Percentiles rank a stretch among this genome's conserved stretches.
phyloP scores from a whole-genome alignment of 2,888 invertebrate genomes.

The Cheilosia grossa region DNA sequence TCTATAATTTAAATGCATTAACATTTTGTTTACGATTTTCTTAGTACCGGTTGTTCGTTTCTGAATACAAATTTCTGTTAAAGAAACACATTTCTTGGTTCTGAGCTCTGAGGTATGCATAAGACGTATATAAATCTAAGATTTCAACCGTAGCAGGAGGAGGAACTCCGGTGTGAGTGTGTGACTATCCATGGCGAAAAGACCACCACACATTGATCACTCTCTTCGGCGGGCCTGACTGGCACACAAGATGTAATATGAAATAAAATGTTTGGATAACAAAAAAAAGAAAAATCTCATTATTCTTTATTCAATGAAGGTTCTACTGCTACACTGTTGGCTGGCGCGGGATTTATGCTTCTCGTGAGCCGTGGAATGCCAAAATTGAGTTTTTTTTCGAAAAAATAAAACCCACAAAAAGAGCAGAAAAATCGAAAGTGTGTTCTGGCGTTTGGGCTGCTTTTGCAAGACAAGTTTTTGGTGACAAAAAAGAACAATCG shows the following conservation, averaged over 20 bases:
- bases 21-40: slow-evolving; percentile 75
- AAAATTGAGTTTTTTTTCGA: slow-evolving; percentile 39
- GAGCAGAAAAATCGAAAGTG: slow-evolving; percentile 51
- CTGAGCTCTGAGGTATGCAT: slow-evolving; percentile 56
- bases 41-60: slow-evolving; percentile 74
- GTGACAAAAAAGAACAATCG: too few species aligned
- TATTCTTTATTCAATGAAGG: slow-evolving; percentile 59
- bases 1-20: slow-evolving; percentile 74
- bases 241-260: slow-evolving; percentile 59
- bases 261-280: slow-evolving; percentile 64
- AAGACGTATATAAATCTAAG: slow-evolving; percentile 56
- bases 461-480: too few species aligned
- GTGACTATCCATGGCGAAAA: slow-evolving; percentile 10
- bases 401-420: slow-evolving; percentile 8
- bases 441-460: slow-evolving; percentile 5
- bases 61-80: slow-evolving; percentile 73
- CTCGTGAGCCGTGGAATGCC: slow-evolving; percentile 56
- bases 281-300: slow-evolving; percentile 47
- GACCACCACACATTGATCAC: slow-evolving; percentile 34
- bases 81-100: slow-evolving; percentile 55
- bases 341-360: slow-evolving; percentile 51
- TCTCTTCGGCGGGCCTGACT: slow-evolving; percentile 38
- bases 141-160: slow-evolving; percentile 42
- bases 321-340: slow-evolving; percentile 22
- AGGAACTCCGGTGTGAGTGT: slow-evolving; percentile 40